Base-by-base conservation (phyloP, 2,888 invertebrate genomes). In the Oscheius onirici region DNA sequence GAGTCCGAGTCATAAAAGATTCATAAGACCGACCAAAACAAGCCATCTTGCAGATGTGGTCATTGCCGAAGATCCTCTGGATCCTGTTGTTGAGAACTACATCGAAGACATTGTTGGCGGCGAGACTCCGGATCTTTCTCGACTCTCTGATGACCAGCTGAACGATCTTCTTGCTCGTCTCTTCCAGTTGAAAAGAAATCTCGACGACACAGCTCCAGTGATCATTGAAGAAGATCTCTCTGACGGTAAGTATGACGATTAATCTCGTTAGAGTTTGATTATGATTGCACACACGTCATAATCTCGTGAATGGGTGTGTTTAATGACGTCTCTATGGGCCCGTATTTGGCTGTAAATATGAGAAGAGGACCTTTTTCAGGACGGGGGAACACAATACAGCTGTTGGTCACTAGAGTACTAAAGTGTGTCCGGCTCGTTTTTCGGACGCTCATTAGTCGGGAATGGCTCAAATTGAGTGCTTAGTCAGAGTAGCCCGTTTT, bases 111-210 rank as follows among this genome's bases (percentile, higher is more conserved):
- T 79, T 20, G 67, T 79, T 22, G 73, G 72, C 57, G 73, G 72
- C 22, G 66, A 77, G 60, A 72, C 67, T 28, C 74, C 74, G 54
- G 78, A 79, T 40, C 69, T 79, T 28, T 69, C 73, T 2, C 69
- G 52, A n/a, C 73, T 79, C 0, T 71, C 71, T 1, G 79, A 79
- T 63, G 74, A 55, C 1, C 79, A 79, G 57, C 49, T 79, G 55
- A 77, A 75, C 49, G 69, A 70, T 3, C 54, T 70, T 10, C 49
- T 70, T 15, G 26, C 61, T 11, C 26, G 69, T 20, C 44, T 70
- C 40, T 61, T 70, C 52, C 17, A 28, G 41, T 26, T 70, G n/a
- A 71, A 71, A 24, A 46, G 52, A 15, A 70, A 70, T 24, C 46
- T 70, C n/a, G 63, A 49, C 17, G 49, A 26, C 8, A 34, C 52